Evolutionary conservation across 2,888 invertebrate species (phyloP).

Genomic region (Nasonia oneida): DNA sequence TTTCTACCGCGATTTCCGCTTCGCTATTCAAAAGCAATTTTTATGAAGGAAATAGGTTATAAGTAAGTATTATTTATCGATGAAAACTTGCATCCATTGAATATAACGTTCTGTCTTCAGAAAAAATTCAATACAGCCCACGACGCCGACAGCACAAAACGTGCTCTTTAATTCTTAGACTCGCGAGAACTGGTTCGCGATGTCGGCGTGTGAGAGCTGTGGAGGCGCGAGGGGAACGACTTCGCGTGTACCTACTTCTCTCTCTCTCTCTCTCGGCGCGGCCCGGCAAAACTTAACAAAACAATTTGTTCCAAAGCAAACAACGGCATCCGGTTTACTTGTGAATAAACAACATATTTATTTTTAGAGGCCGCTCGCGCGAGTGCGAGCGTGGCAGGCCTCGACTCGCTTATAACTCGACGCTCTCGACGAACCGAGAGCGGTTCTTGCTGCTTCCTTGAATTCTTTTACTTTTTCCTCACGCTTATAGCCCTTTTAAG

Average conservation of each 20-base stretch:
- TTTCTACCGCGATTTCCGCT: neutral
- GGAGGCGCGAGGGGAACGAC: slow-evolving; percentile 46
- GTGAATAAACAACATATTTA: slow-evolving; percentile 80
- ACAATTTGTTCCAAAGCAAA: slow-evolving; percentile 80
- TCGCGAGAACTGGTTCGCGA: slow-evolving; percentile 14
- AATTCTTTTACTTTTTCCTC: neutral
- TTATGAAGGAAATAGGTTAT: too few species aligned
- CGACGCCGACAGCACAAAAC: neutral
- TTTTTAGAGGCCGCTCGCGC: slow-evolving; percentile 76
- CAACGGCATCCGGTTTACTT: slow-evolving; percentile 79
- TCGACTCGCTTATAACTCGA: slow-evolving; percentile 17
- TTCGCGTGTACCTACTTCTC: slow-evolving; percentile 65
- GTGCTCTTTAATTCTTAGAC: neutral
- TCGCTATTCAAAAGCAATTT: neutral
- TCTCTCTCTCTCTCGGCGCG: neutral
- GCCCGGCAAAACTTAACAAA: slow-evolving; percentile 78
- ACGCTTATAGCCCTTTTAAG: neutral
- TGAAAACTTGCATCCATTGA: too few species aligned
- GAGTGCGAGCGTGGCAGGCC: slow-evolving; percentile 53
- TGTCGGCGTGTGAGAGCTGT: neutral
- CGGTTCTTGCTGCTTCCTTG: neutral
- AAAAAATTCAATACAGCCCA: neutral
- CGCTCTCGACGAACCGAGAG: neutral
- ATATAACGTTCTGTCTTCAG: too few species aligned
- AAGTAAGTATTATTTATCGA: too few species aligned